Base-by-base conservation (phyloP, 1,140 invertebrate genomes). In the Euura lappo region DNA sequence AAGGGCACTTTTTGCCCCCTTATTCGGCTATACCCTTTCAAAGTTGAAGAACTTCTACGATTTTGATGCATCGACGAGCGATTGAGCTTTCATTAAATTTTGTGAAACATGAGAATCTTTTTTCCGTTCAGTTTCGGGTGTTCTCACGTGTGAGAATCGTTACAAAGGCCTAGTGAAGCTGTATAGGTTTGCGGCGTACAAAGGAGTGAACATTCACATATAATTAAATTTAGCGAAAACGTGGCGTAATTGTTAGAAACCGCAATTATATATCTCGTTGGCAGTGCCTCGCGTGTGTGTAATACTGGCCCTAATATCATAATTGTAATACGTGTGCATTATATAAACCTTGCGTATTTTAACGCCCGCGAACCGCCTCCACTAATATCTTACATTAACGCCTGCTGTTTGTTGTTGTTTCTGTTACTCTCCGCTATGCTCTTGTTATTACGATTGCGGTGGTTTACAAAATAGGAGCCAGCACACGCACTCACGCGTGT, bases 151-250 rank as follows among this genome's bases (percentile, higher is more conserved):
- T 28, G 28, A 28, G 28, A 1, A 28, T 28, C 28, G 28, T 28
- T 28, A 28, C 28, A 28, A 6, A 60, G 13, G 51, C 51, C 51
- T 60, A 60, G 5, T 28, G 51, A 60, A n/a, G 51, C 6, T 60
- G 51, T n/a, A n/a, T n/a, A n/a, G 51, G 13, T 28, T 60, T 8
- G 51, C 51, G 51, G 13, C 51, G 4, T 60, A 60, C 51, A n/a
- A 60, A 60, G 51, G 28, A 28, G 28, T 28, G 28, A 60, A n/a
- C 51, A 11, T 60, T 60, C 51, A 60, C 51, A 60, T 60, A 60
- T 60, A 60, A 60, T 60, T 60, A 60, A 60, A 60, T 60, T 60
- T n/a, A 60, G 51, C 51, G 51, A 60, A 60, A 60, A 60, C 51
- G 51, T 60, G 51, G 51, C 51, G 51, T 60, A 60, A 60, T 60